Conservation (phyloP, 1,140 invertebrate genomes). For the Episyrphus balteatus region DNA sequence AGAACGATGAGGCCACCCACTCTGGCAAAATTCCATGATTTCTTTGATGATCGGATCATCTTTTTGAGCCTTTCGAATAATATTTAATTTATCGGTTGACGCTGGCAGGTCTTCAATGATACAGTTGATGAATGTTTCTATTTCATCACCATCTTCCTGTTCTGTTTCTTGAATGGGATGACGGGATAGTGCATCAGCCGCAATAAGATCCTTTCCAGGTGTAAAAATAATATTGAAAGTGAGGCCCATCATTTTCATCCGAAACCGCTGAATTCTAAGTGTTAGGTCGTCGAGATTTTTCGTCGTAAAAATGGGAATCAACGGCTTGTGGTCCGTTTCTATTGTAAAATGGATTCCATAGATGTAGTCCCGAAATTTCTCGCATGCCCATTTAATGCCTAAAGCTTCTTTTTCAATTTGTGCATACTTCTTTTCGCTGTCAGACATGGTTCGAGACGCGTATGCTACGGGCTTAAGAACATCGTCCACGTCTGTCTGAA, state of each 20-base stretch:
- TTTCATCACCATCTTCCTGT: background rate
- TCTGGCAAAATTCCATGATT: too few species aligned
- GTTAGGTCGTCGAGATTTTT: slow-evolving; percentile 24
- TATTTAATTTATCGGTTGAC: too few species aligned
- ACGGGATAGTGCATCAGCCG: slow-evolving; percentile 26
- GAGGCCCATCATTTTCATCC: slow-evolving; percentile 28
- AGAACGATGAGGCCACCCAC: too few species aligned
- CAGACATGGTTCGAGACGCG: slow-evolving; percentile 14
- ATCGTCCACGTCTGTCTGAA: too few species aligned
- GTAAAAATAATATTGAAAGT: slow-evolving; percentile 21
- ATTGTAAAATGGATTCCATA: slow-evolving; percentile 36
- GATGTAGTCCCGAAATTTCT: slow-evolving; percentile 35
- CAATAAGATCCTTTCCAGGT: slow-evolving; percentile 20
- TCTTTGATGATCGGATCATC: too few species aligned
- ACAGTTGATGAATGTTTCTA: too few species aligned
- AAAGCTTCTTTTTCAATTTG: slow-evolving; percentile 43
- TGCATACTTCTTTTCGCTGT: slow-evolving; percentile 18
- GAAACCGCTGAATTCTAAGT: slow-evolving; percentile 31
- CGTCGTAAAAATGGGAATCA: slow-evolving; percentile 25
- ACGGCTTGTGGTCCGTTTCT: slow-evolving; percentile 39
- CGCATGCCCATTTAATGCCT: slow-evolving; percentile 36
- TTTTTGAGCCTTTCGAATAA: too few species aligned
- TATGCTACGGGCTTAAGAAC: slow-evolving; percentile 24
- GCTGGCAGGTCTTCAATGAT: too few species aligned
- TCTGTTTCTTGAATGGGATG: slow-evolving; percentile 11